phyloP scores from a whole-genome alignment of 1,140 invertebrate genomes.

The Anastrepha obliqua region DNA sequence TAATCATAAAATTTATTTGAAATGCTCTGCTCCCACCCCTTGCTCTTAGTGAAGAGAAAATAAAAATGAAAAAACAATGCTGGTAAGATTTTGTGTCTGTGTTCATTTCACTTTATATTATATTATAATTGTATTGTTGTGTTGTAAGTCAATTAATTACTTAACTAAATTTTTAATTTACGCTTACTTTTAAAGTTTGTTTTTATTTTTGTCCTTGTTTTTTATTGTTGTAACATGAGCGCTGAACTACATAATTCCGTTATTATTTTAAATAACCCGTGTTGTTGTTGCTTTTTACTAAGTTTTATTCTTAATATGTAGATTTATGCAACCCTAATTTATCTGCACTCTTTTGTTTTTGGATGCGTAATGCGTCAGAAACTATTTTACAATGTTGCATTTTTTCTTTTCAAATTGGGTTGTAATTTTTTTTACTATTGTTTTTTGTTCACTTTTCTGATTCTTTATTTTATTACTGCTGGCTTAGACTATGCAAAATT shows the following conservation, averaged over 20 bases:
- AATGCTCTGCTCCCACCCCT: neutral
- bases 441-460: neutral
- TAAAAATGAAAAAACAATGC: neutral
- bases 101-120: constrained; percentile 48
- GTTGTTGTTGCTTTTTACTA: neutral
- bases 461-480: neutral
- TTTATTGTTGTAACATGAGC: constrained; percentile 1
- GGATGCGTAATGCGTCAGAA: neutral
- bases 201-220: neutral
- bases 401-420: neutral
- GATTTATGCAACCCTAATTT: neutral
- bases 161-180: constrained; percentile 45
- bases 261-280: neutral
- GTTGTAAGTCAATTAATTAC: constrained; percentile 32
- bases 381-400: constrained; percentile 5
- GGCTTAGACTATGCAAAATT: neutral
- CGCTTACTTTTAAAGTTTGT: constrained; percentile 43
- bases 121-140: constrained; percentile 50
- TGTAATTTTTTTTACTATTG: neutral
- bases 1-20: too few relatives aligned
- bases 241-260: neutral
- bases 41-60: neutral
- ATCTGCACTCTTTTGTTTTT: neutral
- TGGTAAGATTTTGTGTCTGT: constrained; percentile 34
- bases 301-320: neutral